Evolutionary conservation across 1,140 invertebrate genomes (phyloP).

Genomic region (Drosophila pallidifrons): DNA sequence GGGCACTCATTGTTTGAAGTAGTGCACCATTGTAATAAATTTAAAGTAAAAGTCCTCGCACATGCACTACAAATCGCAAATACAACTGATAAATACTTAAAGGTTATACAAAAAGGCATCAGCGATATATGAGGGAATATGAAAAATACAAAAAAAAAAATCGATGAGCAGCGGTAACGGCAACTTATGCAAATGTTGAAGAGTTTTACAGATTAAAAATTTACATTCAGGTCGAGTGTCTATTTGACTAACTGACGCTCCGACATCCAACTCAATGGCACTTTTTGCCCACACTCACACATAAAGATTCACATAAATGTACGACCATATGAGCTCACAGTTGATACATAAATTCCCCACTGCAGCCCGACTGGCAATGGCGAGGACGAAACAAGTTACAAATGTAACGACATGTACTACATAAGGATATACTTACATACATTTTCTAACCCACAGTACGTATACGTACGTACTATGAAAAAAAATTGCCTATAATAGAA

Average conservation of each 20-base stretch:
- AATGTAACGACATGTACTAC: conserved; percentile 63
- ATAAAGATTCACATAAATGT: conserved; percentile 16
- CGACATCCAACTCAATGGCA: conserved; percentile 52
- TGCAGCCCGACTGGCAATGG: conserved; percentile 38
- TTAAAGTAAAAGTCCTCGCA: not conserved
- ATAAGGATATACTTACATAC: conserved; percentile 9
- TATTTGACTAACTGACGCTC: conserved; percentile 46
- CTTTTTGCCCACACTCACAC: conserved; percentile 34
- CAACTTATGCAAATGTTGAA: conserved; percentile 75
- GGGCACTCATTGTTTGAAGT: too few relatives aligned
- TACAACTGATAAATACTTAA: conserved; percentile 25
- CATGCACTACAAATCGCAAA: conserved; percentile 14
- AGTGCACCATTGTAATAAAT: too few relatives aligned
- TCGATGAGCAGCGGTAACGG: conserved; percentile 54
- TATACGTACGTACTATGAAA: not conserved
- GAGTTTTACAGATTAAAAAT: conserved; percentile 79
- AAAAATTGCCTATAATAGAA: conserved; percentile 51
- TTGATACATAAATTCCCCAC: conserved; percentile 50
- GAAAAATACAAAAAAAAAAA: conserved; percentile 25
- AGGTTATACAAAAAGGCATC: conserved; percentile 14
- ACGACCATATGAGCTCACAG: conserved; percentile 17
- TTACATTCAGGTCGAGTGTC: conserved; percentile 75
- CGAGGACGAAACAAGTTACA: conserved; percentile 61
- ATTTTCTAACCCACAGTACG: not conserved
- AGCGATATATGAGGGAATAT: conserved; percentile 31